Evolutionary conservation across 2,797 vertebrate genomes (phyloP), one percentile per base, ranked within the genome.

Genomic region (Acanthurus lineatus): DNA sequence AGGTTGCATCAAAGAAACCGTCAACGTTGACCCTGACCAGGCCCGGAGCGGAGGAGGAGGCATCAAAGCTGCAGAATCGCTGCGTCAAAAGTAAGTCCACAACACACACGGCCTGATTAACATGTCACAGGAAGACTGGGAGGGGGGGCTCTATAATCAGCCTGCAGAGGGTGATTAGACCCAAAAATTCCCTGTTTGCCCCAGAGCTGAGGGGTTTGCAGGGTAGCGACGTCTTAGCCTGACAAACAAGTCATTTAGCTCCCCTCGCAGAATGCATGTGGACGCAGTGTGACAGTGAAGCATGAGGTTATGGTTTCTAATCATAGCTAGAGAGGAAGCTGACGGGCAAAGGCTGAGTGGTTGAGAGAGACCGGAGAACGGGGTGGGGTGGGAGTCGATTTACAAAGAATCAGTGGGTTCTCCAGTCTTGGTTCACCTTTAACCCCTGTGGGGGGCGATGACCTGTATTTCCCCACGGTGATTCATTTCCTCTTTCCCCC

Each of bases 251-350:
- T 86, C 81, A 68, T 91, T 93, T 89, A 85, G 81, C 81, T 72
- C 49, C 40, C n/a, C 25, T 70, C 32, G 42, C 78, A 76, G 86
- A 95, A 95, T 93, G 75, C 91, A 91, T 86, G 83, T 90, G 73
- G 83, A 93, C 92, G 81, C 73, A 76, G 73, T 76, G 85, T 85
- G 73, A 86, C 90, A 93, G 84, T 91, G 79, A 91, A 82, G 73
- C 88, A 91, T 86, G 79, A 91, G 90, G 83, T 87, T 92, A 77
- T 88, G 84, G 81, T 93, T 93, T 89, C 92, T 92, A 94, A 95
- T 92, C 92, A 92, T 89, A 87, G 87, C 82, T 69, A 15, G 42
- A n/a, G 81, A 91, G 78, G 79, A 84, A 85, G 80, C 82, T 66
- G 81, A 83, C 16, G 32, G 82, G 42, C 42, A 32, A 5, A 5